Percentiles rank a stretch among this genome's conserved stretches.
Conservation (phyloP, 92 coral and sea anemone species). For the Zoanthus sociatus region DNA sequence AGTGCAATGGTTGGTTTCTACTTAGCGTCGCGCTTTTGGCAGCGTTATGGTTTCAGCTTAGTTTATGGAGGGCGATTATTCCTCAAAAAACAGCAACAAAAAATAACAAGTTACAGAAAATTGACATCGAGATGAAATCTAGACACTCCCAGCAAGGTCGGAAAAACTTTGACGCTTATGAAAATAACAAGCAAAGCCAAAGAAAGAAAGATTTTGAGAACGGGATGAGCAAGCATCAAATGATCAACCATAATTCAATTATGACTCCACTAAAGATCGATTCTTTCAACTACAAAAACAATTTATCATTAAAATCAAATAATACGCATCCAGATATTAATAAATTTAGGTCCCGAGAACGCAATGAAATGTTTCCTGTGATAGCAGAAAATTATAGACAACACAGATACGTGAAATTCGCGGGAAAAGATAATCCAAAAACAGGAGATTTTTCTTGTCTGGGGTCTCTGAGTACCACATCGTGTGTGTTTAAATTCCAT, state of each 20-base stretch:
- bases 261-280: not conserved
- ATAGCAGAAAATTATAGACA: not conserved
- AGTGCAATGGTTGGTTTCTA: not conserved
- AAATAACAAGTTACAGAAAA: not conserved
- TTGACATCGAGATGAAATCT: conserved; percentile 11
- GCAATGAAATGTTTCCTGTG: not conserved
- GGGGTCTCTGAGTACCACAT: conserved; percentile 17
- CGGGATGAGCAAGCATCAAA: not conserved
- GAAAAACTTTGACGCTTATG: not conserved
- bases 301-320: not conserved
- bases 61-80: conserved; percentile 16
- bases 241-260: not conserved
- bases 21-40: not conserved
- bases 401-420: conserved; percentile 17
- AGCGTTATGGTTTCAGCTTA: conserved; percentile 15
- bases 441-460: conserved; percentile 26
- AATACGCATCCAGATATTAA: conserved; percentile 19
- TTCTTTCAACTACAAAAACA: not conserved
- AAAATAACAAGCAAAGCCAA: not conserved
- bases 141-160: conserved; percentile 6
- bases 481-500: not conserved
- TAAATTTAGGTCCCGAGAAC: not conserved
- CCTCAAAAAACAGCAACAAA: not conserved
- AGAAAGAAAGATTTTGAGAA: not conserved
- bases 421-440: conserved; percentile 22